Base-by-base conservation (phyloP, 1,140 invertebrate genomes). In the Vanessa atalanta region DNA sequence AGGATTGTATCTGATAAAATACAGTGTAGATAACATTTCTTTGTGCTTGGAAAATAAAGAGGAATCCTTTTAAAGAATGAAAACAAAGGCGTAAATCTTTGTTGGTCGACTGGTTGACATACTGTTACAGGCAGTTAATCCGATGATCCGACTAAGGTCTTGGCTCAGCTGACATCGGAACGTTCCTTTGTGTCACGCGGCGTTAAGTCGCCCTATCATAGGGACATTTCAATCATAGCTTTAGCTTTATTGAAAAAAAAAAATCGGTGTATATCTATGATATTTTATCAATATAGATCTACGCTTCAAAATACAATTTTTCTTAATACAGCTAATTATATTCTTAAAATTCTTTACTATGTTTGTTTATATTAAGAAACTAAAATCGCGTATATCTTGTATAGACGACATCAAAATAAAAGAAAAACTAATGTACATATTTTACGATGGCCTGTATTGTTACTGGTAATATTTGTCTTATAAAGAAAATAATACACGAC, bases 61-160 rank as follows among this genome's bases (percentile, higher is more conserved):
- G 73, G 82, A 86, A 84, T 84, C 78, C 78, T 83, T 85, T 85
- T 79, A 85, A 75, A 85, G 77, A 85, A 82, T 83, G 85, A 82
- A 85, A 88, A 88, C 81, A 87, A 79, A 81, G 77, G 86, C 83
- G 82, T 89, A 88, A 90, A 88, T 88, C 88, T 88, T 88, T 77
- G 78, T 78, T 81, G 80, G 79, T 79, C 81, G 82, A 83, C 82
- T 81, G 82, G 83, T 80, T 88, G 85, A 89, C 85, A 88, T 79
- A 83, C 79, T 87, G 87, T 89, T 89, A 88, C 87, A 87, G 84
- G 80, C 87, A 88, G 85, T 89, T 89, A 90, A 89, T 89, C 88
- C 84, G 78, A 78, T 87, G 88, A 90, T 86, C 83, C 82, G 87
- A 86, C 85, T 88, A 78, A 81, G 81, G 79, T 77, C 77, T 73